Evolutionary conservation across 1,140 invertebrate species (phyloP), one percentile per base, ranked within the genome.

Genomic region (Steinernema feltiae): DNA sequence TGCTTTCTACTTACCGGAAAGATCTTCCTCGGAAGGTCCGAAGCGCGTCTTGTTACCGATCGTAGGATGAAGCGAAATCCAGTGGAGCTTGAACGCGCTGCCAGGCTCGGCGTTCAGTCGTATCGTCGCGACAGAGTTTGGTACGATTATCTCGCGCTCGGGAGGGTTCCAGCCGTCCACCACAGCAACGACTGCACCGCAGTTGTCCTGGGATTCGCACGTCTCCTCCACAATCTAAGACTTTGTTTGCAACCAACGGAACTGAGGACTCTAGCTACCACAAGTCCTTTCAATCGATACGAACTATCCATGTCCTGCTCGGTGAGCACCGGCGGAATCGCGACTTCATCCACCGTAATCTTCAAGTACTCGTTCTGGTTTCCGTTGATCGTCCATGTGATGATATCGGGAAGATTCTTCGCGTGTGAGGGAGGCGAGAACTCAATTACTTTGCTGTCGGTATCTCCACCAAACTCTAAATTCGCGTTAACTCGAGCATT

Each of bases 391-490:
- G 76, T 78, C 27, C 70, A 63, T 21, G 53, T 7, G 53, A 63
- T 12, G 3, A 21, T 63, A 3, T 63, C 53, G 7, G 24, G 53
- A 27, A 63, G 12, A 3, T 63, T 3, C 12, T 17, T 63, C 3
- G 53, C 53, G 24, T 63, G 53, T 3, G 75, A 76, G 74, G 70
- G 29, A 1, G 78, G 48, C 24, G 72, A 70, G 15, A 30, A 80
- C 7, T 63, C 78, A 24, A 79, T 79, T 32, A 80, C 35, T 2
- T 30, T 46, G 41, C 78, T 71, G 27, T 35, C 32, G 15, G 78
- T 79, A n/a, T 76, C 35, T 76, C 74, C 74, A 15, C 78, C 78
- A 48, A 73, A 79, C 29, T 30, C 78, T 79, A 18, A 18, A 79
- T 41, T 18, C 18, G 7, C n/a, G n/a, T n/a, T n/a, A n/a, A n/a